Base-by-base conservation (phyloP, 2,113 vertebrate genomes). In the Noctilio leporinus region DNA sequence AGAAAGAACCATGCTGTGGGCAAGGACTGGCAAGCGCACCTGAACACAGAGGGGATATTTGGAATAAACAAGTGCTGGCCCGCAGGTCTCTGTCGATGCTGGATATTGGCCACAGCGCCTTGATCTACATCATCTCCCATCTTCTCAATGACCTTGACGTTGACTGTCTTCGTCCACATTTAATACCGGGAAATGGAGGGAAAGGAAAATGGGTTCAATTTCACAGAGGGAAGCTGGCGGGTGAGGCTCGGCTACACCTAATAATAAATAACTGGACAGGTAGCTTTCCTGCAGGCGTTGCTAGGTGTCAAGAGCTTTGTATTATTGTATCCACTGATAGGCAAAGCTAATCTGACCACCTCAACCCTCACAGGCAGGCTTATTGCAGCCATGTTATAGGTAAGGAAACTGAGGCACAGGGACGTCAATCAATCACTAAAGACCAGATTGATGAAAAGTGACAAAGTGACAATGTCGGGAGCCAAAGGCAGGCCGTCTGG, bases 71-170 rank as follows among this genome's bases (percentile, higher is more conserved):
- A 3, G 1, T 0, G 4, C 26, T 1, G 2, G 65, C 0, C 40
- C 24, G 5, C 53, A 30, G 51, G 24, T 5, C 1, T 33, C 51
- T 30, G 40, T 35, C 5, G 45, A 1, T n/a, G 3, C 62, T 20
- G 4, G 9, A 7, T 4, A 0, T 9, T 1, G 28, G 43, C 30
- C 43, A 26, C 7, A 6, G 5, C 14, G 2, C 26, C 43, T 43
- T 16, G 9, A 3, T 20, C 10, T 1, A 0, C 1, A 0, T 24
- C 0, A 0, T 9, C 49, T 16, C 62, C 51, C 10, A 0, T 16
- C 10, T 28, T 0, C 10, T 20, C 11, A 0, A 0, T 3, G 87
- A 28, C 40, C 17, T 15, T 47, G 17, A 4, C 0, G 0, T 1
- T 22, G 28, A 24, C 64, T 30, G 9, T 4, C 26, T 0, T 3